Percentiles rank a stretch among this genome's conserved stretches.
These are phyloP conservation scores for Stomorhina lunata DNA, from an alignment of 2,888 invertebrate genomes.

Conservation along the genomic window DNA sequence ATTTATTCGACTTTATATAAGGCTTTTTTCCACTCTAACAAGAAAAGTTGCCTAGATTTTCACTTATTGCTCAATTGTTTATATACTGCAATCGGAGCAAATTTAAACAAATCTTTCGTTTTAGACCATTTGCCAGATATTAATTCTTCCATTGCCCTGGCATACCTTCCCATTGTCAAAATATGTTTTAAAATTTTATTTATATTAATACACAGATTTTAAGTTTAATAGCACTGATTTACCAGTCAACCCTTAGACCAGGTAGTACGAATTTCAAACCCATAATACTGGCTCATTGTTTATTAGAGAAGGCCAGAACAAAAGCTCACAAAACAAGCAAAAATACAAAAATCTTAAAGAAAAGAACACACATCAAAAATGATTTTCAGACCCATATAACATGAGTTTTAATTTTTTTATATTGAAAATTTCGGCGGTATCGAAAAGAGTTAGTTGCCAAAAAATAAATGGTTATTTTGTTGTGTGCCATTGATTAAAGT, in stretches of 20 bases:
- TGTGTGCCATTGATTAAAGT: constrained; percentile 59
- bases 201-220: constrained; percentile 27
- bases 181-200: constrained; percentile 10
- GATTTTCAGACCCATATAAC: constrained; percentile 29
- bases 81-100: no score
- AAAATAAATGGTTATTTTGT: constrained; percentile 54
- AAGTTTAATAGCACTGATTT: constrained; percentile 35
- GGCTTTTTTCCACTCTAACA: no score
- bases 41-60: no score
- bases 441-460: constrained; percentile 26
- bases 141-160: background rate
- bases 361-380: constrained; percentile 22
- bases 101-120: no score
- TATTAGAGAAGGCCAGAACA: constrained; percentile 44
- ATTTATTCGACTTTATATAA: no score
- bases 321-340: background rate
- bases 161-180: constrained; percentile 8
- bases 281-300: constrained; percentile 13
- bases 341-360: constrained; percentile 1
- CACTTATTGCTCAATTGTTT: no score
- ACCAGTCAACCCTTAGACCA: constrained; percentile 40
- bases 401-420: constrained; percentile 27
- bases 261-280: constrained; percentile 47
- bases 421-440: constrained; percentile 38
- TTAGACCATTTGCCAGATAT: background rate